These are phyloP conservation scores for Eriocheir sinensis DNA, from an alignment of 1,140 invertebrate genomes.

Conservation along the genomic window DNA sequence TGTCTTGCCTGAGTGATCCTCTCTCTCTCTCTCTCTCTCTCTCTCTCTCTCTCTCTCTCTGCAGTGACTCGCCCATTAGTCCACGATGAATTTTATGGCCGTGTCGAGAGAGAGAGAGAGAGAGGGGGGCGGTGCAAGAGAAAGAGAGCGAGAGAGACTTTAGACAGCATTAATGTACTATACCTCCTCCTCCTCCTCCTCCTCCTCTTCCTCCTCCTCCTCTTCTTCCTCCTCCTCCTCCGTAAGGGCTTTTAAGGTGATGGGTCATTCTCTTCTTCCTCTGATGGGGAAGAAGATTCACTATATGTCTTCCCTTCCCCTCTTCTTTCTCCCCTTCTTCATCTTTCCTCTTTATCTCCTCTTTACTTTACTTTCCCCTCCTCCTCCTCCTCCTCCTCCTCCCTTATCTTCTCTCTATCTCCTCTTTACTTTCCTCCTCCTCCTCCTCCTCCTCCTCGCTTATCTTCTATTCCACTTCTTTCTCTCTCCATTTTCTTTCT, in stretches of 20 bases:
- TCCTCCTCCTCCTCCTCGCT: background rate
- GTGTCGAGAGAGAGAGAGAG: background rate
- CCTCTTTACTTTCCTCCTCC: background rate
- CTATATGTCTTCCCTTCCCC: background rate
- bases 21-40: constrained; percentile 36
- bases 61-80: background rate
- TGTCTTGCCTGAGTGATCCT: background rate
- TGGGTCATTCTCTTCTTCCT: constrained; percentile 28
- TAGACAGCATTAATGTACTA: background rate
- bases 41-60: background rate
- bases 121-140: background rate
- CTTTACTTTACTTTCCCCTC: background rate
- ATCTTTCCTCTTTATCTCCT: background rate
- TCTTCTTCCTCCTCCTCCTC: background rate
- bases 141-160: too few relatives aligned
- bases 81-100: background rate
- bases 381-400: background rate
- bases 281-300: background rate
- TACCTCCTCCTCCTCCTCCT: background rate
- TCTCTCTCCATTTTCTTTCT: background rate
- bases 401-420: background rate
- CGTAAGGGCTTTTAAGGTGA: background rate
- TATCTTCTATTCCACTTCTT: background rate
- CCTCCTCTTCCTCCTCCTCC: constrained; percentile 9
- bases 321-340: constrained; percentile 29